phyloP scores from a whole-genome alignment of 2,888 invertebrate species.

The Morpho helenor region DNA sequence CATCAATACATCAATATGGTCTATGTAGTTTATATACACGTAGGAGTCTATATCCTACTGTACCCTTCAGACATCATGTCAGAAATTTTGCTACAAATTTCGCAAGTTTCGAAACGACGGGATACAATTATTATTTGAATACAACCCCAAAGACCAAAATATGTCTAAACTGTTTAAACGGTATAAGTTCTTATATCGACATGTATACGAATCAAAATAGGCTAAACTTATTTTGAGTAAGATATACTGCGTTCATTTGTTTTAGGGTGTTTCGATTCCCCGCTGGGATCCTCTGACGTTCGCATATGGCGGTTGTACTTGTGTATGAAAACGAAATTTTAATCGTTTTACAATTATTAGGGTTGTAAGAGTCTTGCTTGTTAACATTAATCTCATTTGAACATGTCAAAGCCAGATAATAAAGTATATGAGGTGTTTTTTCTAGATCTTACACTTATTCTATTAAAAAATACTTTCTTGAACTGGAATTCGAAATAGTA shows the following conservation, averaged over 20 bases:
- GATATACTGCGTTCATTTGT: conserved; percentile 29
- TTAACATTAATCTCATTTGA: conserved; percentile 22
- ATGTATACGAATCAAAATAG: background rate
- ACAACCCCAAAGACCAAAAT: conserved; percentile 2
- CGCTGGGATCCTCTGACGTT: conserved; percentile 36
- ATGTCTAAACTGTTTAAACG: background rate
- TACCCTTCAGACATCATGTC: conserved; percentile 22
- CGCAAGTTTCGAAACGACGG: conserved; percentile 55
- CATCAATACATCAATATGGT: background rate
- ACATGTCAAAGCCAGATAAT: conserved; percentile 21
- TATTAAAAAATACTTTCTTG: no score
- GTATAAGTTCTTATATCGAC: background rate
- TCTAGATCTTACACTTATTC: no score
- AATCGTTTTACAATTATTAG: conserved; percentile 33
- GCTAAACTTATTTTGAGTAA: background rate
- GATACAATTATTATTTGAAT: conserved; percentile 44
- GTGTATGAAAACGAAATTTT: conserved; percentile 34
- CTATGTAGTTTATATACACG: background rate
- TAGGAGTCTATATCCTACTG: background rate
- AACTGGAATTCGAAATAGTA: no score
- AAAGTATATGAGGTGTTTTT: no score
- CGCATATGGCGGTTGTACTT: conserved; percentile 52
- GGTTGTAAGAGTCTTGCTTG: conserved; percentile 22
- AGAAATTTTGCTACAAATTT: conserved; percentile 41
- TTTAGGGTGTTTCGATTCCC: conserved; percentile 42